Evolutionary conservation across 1,140 invertebrate species (phyloP).

Genomic region (Leptinotarsa undecemlineata): DNA sequence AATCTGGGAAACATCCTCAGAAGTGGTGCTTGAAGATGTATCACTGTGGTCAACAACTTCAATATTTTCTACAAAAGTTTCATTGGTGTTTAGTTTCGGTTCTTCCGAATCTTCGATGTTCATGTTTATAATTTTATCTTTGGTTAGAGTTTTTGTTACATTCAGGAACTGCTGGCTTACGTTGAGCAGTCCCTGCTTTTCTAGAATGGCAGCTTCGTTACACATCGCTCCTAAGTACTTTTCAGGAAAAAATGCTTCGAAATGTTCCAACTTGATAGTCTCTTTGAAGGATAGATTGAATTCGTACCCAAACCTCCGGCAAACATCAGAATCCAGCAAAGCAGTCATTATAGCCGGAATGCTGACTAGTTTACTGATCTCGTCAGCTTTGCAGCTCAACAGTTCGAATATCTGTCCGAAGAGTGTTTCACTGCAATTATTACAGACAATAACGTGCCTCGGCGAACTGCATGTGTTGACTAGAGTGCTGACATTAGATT

Average conservation of each 20-base stretch:
- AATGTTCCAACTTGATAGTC: constrained; percentile 20
- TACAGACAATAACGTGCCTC: constrained; percentile 70
- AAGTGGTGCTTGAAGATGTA: constrained; percentile 16
- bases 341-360: constrained; percentile 61
- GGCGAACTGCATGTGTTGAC: constrained; percentile 62
- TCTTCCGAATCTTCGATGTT: constrained; percentile 15
- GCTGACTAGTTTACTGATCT: constrained; percentile 61
- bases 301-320: constrained; percentile 63
- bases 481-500: constrained; percentile 41
- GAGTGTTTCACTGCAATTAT: constrained; percentile 69
- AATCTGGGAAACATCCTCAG: constrained; percentile 43
- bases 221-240: constrained; percentile 77
- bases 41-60: neutral
- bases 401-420: constrained; percentile 65
- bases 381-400: constrained; percentile 65
- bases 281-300: constrained; percentile 53
- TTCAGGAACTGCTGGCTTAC: constrained; percentile 54
- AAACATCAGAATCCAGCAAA: constrained; percentile 61
- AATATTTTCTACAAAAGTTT: neutral
- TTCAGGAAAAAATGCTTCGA: constrained; percentile 61
- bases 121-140: constrained; percentile 30
- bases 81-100: neutral
- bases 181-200: constrained; percentile 71
- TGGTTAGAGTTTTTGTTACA: constrained; percentile 34
- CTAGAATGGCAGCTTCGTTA: constrained; percentile 68